These are phyloP conservation scores for Gnathonemus longibarbis DNA, from an alignment of 2,113 vertebrate genomes.

Conservation along the genomic window DNA sequence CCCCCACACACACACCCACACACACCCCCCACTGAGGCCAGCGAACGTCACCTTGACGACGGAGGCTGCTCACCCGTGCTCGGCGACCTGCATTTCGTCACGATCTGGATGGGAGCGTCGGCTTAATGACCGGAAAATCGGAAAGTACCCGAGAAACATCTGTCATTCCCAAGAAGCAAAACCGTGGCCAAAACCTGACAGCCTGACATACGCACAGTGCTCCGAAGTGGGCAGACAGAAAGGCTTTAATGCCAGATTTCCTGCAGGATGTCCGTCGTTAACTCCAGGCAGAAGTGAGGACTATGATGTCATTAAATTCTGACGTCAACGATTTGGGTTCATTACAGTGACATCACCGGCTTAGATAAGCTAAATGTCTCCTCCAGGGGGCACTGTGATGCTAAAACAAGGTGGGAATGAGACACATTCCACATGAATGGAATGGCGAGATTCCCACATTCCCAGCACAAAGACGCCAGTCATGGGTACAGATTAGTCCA, in stretches of 20 bases:
- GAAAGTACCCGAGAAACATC: neutral
- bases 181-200: slow-evolving; percentile 3
- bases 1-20: neutral
- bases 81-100: neutral
- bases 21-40: neutral
- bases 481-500: neutral
- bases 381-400: neutral
- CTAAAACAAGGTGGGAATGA: neutral
- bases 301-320: neutral
- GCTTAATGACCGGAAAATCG: neutral
- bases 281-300: neutral
- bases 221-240: neutral
- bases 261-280: neutral
- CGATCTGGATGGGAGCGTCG: neutral
- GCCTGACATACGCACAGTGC: neutral
- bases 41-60: neutral
- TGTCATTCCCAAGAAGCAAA: neutral
- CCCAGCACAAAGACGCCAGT: neutral
- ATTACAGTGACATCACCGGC: neutral
- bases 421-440: neutral
- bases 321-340: neutral
- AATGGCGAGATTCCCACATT: neutral
- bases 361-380: neutral
- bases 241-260: neutral
- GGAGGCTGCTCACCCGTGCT: neutral